Evolutionary conservation across 2,888 invertebrate genomes (phyloP).

Genomic region (Schizotus pectinicornis): DNA sequence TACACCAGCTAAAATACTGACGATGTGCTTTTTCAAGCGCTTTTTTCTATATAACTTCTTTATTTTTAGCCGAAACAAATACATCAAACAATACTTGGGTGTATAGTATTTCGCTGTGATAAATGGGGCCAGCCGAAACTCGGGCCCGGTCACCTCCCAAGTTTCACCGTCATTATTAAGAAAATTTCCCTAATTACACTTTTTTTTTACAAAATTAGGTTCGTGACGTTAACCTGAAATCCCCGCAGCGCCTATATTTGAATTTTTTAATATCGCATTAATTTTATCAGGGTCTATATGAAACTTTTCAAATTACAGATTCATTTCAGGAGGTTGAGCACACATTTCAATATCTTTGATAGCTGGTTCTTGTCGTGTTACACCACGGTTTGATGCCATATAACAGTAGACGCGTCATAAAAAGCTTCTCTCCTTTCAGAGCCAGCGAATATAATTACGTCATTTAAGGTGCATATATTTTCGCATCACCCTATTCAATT

Average conservation of each 20-base stretch:
- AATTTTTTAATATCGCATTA: conserved; percentile 4
- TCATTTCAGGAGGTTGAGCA: background rate
- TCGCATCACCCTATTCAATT: background rate
- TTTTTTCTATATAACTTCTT: conserved; percentile 24
- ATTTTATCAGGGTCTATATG: background rate
- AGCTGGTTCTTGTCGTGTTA: background rate
- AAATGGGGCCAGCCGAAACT: background rate
- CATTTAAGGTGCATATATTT: conserved; percentile 2
- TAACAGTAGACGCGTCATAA: conserved; percentile 3
- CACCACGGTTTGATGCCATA: background rate
- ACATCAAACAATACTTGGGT: conserved; percentile 26
- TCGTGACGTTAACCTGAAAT: background rate
- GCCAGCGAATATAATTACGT: conserved; percentile 5
- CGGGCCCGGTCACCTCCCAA: background rate
- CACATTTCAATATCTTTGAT: conserved; percentile 5
- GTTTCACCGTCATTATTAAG: background rate
- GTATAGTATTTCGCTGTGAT: conserved; percentile 13
- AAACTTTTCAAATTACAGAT: background rate
- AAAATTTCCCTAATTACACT: background rate
- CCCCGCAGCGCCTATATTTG: background rate
- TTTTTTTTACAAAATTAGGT: background rate
- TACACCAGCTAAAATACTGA: conserved; percentile 33
- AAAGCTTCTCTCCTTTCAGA: conserved; percentile 2
- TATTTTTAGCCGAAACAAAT: conserved; percentile 28
- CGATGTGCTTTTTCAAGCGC: conserved; percentile 30